phyloP scores from a whole-genome alignment of 2,797 vertebrate genomes.

The Anas bahamensis region DNA sequence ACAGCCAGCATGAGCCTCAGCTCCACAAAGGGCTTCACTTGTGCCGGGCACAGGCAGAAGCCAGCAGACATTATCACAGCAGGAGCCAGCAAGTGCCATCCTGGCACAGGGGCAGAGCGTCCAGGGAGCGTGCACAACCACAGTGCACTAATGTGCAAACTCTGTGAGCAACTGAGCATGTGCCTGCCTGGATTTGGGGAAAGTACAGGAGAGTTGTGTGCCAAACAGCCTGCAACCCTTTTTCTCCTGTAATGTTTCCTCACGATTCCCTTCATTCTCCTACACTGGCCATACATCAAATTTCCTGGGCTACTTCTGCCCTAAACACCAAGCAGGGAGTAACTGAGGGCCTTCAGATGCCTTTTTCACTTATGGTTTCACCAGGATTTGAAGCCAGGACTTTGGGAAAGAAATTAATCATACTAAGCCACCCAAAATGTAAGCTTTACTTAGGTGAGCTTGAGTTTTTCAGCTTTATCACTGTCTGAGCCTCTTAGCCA shows the following conservation, averaged over 20 bases:
- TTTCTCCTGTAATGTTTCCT: neutral
- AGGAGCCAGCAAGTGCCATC: neutral
- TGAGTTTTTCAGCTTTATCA: slow-evolving; percentile 12
- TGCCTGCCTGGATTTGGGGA: neutral
- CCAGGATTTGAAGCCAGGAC: neutral
- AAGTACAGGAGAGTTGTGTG: neutral
- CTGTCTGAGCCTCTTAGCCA: slow-evolving; percentile 19
- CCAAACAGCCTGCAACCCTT: neutral
- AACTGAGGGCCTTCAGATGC: neutral
- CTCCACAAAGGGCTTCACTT: neutral
- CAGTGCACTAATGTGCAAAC: accelerated
- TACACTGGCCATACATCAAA: neutral
- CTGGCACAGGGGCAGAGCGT: neutral
- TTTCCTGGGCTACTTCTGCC: neutral
- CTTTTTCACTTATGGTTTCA: neutral
- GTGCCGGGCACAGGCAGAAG: neutral
- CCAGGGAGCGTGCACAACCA: neutral
- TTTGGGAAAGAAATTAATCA: neutral
- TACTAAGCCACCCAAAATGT: neutral
- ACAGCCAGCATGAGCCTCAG: neutral
- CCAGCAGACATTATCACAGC: neutral
- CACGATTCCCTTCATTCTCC: neutral
- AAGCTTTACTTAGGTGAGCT: slow-evolving; percentile 19
- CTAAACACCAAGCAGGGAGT: neutral
- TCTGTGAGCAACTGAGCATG: neutral